These are phyloP conservation scores for Diachrysia chrysitis DNA, from an alignment of 2,888 invertebrate species.

Conservation along the genomic window DNA sequence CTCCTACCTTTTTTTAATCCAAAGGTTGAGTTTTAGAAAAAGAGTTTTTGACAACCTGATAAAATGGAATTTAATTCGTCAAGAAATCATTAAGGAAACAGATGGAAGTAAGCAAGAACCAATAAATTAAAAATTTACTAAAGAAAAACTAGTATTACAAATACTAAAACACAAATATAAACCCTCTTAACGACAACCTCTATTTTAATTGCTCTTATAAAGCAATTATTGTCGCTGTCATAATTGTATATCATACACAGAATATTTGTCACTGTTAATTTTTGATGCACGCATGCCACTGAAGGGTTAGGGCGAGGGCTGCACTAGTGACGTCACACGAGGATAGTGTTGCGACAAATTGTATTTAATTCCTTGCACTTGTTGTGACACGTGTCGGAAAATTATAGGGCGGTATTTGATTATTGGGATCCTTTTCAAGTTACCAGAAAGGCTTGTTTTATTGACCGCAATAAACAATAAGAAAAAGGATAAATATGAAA, in stretches of 20 bases:
- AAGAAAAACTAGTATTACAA: no score
- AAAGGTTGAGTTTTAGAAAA: no score
- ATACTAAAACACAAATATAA: no score
- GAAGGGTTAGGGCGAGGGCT: slow-evolving; percentile 44
- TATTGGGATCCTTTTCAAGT: background rate
- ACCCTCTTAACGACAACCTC: background rate
- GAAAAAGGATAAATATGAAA: no score
- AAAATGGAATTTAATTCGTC: no score
- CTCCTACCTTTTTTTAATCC: no score
- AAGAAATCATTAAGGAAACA: no score
- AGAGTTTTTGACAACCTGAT: no score
- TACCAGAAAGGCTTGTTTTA: background rate
- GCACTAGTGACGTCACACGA: slow-evolving; percentile 65
- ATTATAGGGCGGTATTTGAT: background rate
- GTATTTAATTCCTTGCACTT: slow-evolving; percentile 49
- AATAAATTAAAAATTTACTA: no score
- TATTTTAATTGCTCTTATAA: background rate
- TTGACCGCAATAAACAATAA: background rate
- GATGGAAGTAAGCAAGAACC: no score
- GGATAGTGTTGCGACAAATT: slow-evolving; percentile 70
- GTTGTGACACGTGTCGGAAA: slow-evolving; percentile 54
- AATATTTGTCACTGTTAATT: slow-evolving; percentile 54
- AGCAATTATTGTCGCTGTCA: slow-evolving; percentile 29
- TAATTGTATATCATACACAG: slow-evolving; percentile 40
- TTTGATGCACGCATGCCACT: slow-evolving; percentile 39